Percentiles rank a stretch among this genome's conserved stretches.
phyloP scores from a whole-genome alignment of 2,888 invertebrate species.

The Operophtera brumata region DNA sequence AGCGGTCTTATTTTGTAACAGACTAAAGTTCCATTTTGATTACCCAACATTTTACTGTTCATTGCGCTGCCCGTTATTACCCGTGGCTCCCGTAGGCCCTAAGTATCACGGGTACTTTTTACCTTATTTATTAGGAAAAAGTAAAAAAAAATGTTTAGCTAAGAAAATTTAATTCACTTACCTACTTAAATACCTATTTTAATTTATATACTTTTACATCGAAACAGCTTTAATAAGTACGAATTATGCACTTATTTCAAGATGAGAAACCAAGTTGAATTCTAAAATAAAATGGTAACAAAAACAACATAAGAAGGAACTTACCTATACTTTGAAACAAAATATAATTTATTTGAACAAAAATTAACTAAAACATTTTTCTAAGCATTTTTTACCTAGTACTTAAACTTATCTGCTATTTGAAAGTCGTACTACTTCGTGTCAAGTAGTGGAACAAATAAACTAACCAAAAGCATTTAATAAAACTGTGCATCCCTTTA shows the following conservation, averaged over 20 bases:
- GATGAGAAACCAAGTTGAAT: not conserved
- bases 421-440: not conserved
- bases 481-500: conserved; percentile 1
- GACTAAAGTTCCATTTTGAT: no score
- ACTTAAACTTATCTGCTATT: not conserved
- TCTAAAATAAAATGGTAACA: conserved; percentile 22
- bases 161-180: conserved; percentile 22
- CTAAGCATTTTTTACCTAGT: conserved; percentile 4
- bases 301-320: conserved; percentile 12
- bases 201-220: conserved; percentile 16
- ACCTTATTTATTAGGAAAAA: not conserved
- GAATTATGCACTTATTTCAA: not conserved
- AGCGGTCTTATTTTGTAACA: no score
- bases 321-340: conserved; percentile 5
- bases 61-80: no score
- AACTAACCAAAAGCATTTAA: conserved; percentile 1
- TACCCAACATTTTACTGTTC: no score
- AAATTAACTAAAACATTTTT: conserved; percentile 11
- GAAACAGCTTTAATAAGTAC: conserved; percentile 2
- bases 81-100: no score
- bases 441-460: no score
- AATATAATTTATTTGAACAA: conserved; percentile 8
- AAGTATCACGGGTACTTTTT: no score
- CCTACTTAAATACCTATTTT: conserved; percentile 5
- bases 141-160: not conserved